Evolutionary conservation across 2,888 invertebrate species (phyloP).

Genomic region (Meiosimyza decipiens): DNA sequence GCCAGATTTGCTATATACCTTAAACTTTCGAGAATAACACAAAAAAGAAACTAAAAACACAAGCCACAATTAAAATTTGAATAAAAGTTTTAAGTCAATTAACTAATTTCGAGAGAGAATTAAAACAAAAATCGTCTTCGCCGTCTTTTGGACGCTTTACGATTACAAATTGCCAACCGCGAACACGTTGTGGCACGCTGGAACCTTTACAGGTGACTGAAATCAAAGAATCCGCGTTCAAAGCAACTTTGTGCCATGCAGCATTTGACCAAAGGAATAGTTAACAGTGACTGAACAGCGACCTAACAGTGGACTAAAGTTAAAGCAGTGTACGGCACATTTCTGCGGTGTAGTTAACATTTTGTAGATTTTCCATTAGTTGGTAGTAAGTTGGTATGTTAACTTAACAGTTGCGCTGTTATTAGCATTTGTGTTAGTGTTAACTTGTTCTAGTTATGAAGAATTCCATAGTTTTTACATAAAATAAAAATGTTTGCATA

Average conservation of each 20-base stretch:
- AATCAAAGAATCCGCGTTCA: conserved; percentile 36
- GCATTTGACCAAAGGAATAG: conserved; percentile 9
- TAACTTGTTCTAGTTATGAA: conserved; percentile 12
- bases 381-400: not conserved
- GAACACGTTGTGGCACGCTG: conserved; percentile 37
- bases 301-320: conserved; percentile 1
- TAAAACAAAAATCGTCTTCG: conserved; percentile 21
- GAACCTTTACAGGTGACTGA: conserved; percentile 50
- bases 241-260: conserved; percentile 10
- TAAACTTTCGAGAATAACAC: too few relatives aligned
- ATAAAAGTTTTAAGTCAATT: conserved; percentile 3
- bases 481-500: not conserved
- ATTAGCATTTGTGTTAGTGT: not conserved
- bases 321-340: not conserved
- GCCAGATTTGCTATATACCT: too few relatives aligned
- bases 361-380: conserved; percentile 1
- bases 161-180: conserved; percentile 21
- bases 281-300: not conserved
- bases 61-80: not conserved
- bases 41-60: conserved; percentile 1
- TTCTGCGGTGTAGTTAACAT: not conserved
- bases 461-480: not conserved
- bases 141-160: not conserved
- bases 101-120: conserved; percentile 5
- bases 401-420: not conserved